phyloP scores from a whole-genome alignment of 1,140 invertebrate species.

The Eulimnadia texana region DNA sequence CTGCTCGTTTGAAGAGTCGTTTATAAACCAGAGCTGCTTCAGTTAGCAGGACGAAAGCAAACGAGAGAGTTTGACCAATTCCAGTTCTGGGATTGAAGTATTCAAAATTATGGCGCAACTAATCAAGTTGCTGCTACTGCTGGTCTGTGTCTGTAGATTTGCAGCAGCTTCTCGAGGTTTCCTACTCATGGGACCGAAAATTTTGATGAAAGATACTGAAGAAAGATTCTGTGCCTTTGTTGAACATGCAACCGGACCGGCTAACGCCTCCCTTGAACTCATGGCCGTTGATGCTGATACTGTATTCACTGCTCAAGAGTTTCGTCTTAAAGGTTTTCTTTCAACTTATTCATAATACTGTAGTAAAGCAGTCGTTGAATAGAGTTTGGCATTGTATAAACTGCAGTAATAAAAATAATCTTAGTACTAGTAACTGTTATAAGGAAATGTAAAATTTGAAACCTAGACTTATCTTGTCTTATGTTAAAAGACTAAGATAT shows the following conservation, averaged over 20 bases:
- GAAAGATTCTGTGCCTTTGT: constrained; percentile 32
- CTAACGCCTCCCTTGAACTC: constrained; percentile 28
- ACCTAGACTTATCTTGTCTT: no score
- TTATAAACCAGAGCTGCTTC: neutral
- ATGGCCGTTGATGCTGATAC: neutral
- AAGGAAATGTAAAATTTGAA: no score
- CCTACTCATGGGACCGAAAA: constrained; percentile 32
- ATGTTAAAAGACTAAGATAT: no score
- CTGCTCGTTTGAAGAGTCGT: neutral
- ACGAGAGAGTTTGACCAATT: no score
- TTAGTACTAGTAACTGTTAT: no score
- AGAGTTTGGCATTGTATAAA: no score
- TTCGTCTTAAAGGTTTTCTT: neutral
- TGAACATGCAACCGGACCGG: constrained; percentile 32
- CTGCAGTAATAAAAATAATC: no score
- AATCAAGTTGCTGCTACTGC: neutral
- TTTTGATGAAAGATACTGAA: constrained; percentile 29
- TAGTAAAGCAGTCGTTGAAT: no score
- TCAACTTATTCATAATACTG: neutral
- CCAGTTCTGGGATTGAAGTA: no score
- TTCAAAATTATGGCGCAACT: neutral
- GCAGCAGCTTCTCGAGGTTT: constrained; percentile 25
- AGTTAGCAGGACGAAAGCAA: neutral
- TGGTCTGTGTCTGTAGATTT: neutral
- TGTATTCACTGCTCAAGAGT: constrained; percentile 1